Conservation (phyloP, 2,797 vertebrate species). For the Strix occidentalis region DNA sequence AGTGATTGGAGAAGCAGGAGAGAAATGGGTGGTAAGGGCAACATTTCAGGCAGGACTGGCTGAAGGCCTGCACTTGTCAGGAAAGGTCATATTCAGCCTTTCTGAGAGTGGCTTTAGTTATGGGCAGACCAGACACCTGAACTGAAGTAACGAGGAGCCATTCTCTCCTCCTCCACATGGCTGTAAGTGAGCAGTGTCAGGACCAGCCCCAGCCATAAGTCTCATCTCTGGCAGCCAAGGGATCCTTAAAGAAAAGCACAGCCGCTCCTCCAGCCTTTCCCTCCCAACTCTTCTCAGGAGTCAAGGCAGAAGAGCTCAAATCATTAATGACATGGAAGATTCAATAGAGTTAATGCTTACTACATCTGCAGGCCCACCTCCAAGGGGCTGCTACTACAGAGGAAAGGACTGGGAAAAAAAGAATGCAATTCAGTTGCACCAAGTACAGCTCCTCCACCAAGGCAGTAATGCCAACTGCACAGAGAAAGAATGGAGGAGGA, state of each 20-base stretch:
- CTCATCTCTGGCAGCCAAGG: not conserved
- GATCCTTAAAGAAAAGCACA: not conserved
- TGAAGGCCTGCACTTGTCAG: not conserved
- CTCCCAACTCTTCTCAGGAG: not conserved
- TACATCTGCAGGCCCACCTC: not conserved
- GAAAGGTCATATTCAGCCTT: not conserved
- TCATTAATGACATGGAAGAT: not conserved
- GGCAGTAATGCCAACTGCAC: not conserved
- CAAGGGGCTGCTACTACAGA: not conserved
- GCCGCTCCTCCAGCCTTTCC: not conserved
- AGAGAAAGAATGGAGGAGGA: not conserved
- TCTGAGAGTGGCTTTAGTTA: not conserved
- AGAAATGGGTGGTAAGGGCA: not conserved
- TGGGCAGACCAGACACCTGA: not conserved
- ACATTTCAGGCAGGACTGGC: not conserved
- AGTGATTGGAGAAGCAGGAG: not conserved
- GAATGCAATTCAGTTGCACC: not conserved
- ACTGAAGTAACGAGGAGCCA: not conserved
- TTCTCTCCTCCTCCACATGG: not conserved
- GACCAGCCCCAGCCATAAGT: not conserved
- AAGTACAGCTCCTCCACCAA: not conserved
- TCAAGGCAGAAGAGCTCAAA: not conserved
- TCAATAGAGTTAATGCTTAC: not conserved
- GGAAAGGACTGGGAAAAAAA: not conserved
- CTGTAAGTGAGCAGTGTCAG: not conserved